Evolutionary conservation across 2,888 invertebrate genomes (phyloP).

Genomic region (Deilephila porcellus): DNA sequence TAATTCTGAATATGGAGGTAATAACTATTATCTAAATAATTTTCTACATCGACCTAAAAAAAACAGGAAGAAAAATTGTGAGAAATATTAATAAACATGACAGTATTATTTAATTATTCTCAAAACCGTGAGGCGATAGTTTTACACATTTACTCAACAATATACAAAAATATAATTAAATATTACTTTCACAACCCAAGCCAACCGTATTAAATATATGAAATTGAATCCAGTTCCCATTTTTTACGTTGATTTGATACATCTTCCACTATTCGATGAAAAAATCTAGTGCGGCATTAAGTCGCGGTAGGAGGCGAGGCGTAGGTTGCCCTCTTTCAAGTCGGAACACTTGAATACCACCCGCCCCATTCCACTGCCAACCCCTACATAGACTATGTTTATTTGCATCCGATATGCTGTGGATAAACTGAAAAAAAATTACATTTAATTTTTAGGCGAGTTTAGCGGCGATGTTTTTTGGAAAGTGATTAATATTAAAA

Average conservation of each 20-base stretch:
- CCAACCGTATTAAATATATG: neutral
- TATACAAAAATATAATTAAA: too few species aligned
- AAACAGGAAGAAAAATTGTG: too few species aligned
- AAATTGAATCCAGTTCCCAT: slow-evolving; percentile 23
- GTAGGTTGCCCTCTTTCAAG: slow-evolving; percentile 68
- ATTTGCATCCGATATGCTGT: slow-evolving; percentile 76
- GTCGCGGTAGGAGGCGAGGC: slow-evolving; percentile 62
- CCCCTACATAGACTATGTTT: slow-evolving; percentile 61
- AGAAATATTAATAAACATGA: too few species aligned
- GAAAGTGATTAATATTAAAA: too few species aligned
- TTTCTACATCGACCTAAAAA: too few species aligned
- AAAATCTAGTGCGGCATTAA: slow-evolving; percentile 78
- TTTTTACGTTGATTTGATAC: slow-evolving; percentile 33
- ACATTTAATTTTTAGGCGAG: too few species aligned
- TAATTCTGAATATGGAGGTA: too few species aligned
- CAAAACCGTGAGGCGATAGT: too few species aligned
- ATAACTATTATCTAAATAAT: too few species aligned
- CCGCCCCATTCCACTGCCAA: slow-evolving; percentile 34
- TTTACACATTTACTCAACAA: too few species aligned
- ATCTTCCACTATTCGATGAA: slow-evolving; percentile 63
- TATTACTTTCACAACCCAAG: neutral
- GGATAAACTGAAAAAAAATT: slow-evolving; percentile 42
- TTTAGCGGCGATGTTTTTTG: neutral
- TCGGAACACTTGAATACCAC: slow-evolving; percentile 61
- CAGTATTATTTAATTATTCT: neutral